Base-by-base conservation (phyloP, 2,113 vertebrate genomes). In the Atractosteus spatula region DNA sequence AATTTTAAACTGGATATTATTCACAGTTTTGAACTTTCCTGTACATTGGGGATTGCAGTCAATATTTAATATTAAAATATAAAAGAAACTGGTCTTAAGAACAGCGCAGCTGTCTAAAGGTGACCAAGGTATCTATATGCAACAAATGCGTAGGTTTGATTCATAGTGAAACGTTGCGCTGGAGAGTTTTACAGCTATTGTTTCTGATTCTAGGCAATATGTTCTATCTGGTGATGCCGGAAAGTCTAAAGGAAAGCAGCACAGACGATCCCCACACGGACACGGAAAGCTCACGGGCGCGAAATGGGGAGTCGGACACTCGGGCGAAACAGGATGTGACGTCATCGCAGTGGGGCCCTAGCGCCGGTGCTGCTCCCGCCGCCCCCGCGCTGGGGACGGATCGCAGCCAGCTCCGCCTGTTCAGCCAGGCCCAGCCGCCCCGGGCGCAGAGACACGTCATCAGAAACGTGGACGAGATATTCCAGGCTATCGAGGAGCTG, bases 201-300 rank as follows among this genome's bases (percentile, higher is more conserved):
- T 51, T 29, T 74, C 42, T 56, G 2, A 45, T 72, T 51, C 13
- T 2, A 93, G 91, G 90, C 11, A 93, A 93, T 82, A 79, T 73
- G 0, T 92, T 93, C 86, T 91, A 89, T 79, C 54, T 91, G 79
- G 85, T 89, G 3, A 77, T 91, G 88, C 89, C 89, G 0, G 77
- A 69, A 11, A 88, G 85, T 7, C 81, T 74, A 47, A 84, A 83
- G 0, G 85, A 61, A 8, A 55, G 65, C 54, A 68, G 75, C 3
- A 44, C 71, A 3, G 81, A 74, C 41, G 81, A 92, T 80, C 92
- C 84, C 68, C 7, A 51, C 79, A 89, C 89, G 0, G 89, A 91
- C 0, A 87, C 90, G 7, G 51, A 74, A 66, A 66, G 7, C 8
- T 83, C 83, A 67, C 77, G 81, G 1, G 66, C 74, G 3, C 76